Evolutionary conservation across 2,797 vertebrate species (phyloP).

Genomic region (Crenuchus spilurus): DNA sequence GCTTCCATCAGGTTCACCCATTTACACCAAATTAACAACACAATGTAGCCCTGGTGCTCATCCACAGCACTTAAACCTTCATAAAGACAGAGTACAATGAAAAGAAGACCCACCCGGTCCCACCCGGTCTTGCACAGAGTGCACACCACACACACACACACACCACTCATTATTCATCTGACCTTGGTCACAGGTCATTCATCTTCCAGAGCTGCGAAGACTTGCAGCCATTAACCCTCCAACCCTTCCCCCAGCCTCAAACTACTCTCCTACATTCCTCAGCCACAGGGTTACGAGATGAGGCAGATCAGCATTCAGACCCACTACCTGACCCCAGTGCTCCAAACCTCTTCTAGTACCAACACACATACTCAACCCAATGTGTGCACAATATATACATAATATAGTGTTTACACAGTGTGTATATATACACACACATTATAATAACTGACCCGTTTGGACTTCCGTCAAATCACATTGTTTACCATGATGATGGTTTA

Average conservation of each 20-base stretch:
- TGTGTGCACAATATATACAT: too few species aligned
- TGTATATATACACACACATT: too few species aligned
- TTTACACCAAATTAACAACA: too few species aligned
- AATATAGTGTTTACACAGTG: too few species aligned
- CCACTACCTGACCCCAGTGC: constrained; percentile 18
- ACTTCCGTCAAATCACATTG: too few species aligned
- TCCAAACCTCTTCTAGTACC: neutral
- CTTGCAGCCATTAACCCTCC: constrained; percentile 38
- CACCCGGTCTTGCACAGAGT: neutral
- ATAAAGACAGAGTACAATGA: neutral
- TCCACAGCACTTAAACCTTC: too few species aligned
- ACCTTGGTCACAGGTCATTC: constrained; percentile 46
- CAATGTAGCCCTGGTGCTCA: too few species aligned
- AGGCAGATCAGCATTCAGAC: constrained; percentile 35
- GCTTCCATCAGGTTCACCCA: too few species aligned
- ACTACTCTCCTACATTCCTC: constrained; percentile 28
- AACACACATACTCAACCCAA: neutral
- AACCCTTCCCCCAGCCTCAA: constrained; percentile 4
- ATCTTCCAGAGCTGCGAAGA: constrained; percentile 51
- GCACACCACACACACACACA: constrained; percentile 12
- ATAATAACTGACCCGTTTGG: too few species aligned
- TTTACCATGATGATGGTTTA: too few species aligned
- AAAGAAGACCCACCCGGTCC: neutral
- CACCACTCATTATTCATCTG: constrained; percentile 38
- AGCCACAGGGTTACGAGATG: constrained; percentile 1